Evolutionary conservation across 1,140 invertebrate species (phyloP).

Genomic region (Gonioctena quinquepunctata): DNA sequence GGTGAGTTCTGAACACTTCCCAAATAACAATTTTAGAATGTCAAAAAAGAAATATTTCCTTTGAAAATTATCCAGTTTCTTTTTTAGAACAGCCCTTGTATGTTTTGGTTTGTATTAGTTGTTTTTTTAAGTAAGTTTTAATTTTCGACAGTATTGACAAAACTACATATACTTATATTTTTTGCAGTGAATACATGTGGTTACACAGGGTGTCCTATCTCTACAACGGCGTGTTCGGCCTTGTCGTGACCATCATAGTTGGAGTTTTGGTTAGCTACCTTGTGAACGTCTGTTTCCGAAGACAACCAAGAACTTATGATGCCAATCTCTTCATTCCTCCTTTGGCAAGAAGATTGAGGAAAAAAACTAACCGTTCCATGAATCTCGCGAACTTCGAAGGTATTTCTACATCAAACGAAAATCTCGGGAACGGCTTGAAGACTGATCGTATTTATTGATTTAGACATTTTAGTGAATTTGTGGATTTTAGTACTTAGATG

Average conservation of each 20-base stretch:
- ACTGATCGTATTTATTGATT: slow-evolving; percentile 14
- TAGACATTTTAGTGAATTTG: no score
- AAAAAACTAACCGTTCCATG: slow-evolving; percentile 29
- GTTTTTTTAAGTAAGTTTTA: no score
- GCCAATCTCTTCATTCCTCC: slow-evolving; percentile 69
- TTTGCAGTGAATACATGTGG: slow-evolving; percentile 63
- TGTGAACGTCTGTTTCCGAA: slow-evolving; percentile 44
- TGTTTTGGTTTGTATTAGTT: no score
- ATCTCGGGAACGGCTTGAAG: slow-evolving; percentile 13
- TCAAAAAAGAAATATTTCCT: no score
- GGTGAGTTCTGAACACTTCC: background rate
- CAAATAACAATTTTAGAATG: no score
- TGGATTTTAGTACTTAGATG: background rate
- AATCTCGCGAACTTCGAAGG: slow-evolving; percentile 8
- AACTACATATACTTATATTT: no score
- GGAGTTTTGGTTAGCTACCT: slow-evolving; percentile 67
- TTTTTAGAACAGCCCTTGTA: no score
- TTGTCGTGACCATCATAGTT: slow-evolving; percentile 66
- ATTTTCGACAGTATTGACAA: no score
- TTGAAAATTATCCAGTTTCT: no score
- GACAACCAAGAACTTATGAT: slow-evolving; percentile 52
- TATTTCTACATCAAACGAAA: background rate
- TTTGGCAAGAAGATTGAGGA: slow-evolving; percentile 59
- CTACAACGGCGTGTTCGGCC: slow-evolving; percentile 79
- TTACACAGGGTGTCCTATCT: slow-evolving; percentile 84